A percentile compares a stretch with the other conserved stretches of the same genome.
Conservation (phyloP, 2,113 vertebrate species). For the Coptodon rendalli region DNA sequence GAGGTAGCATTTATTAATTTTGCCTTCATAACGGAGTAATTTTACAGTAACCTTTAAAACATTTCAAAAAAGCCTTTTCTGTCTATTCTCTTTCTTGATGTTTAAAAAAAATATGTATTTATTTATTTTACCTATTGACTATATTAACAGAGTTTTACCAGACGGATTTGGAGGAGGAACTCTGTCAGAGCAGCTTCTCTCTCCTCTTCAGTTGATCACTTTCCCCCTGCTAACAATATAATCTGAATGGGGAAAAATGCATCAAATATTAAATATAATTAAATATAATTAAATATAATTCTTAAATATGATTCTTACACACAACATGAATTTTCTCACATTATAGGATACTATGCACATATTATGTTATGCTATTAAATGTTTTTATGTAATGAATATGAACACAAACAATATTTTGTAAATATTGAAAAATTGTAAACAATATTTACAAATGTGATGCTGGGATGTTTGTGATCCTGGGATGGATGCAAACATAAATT, state of each 20-base stretch:
- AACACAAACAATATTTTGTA: not conserved
- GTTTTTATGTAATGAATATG: not conserved
- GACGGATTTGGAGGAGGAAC: conserved; percentile 32
- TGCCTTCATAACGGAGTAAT: not conserved
- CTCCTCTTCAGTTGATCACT: conserved; percentile 29
- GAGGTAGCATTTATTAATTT: not conserved
- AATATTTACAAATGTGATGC: not conserved
- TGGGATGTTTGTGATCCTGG: not conserved
- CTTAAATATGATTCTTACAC: not conserved
- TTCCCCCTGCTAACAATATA: conserved; percentile 43
- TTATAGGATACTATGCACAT: not conserved
- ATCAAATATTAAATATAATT: no score
- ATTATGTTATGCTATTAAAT: not conserved
- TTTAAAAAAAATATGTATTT: not conserved
- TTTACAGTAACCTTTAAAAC: not conserved
- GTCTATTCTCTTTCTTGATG: not conserved
- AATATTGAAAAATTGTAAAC: not conserved
- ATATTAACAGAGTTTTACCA: not conserved
- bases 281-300: not conserved
- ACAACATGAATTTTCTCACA: not conserved
- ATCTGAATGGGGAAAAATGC: conserved; percentile 21
- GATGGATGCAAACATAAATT: not conserved
- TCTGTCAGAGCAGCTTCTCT: conserved; percentile 37
- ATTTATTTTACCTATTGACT: conserved; percentile 42
- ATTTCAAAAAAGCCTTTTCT: not conserved